Evolutionary conservation across 2,888 invertebrate genomes (phyloP), one percentile per base, ranked within the genome.

Genomic region (Encarsia formosa): DNA sequence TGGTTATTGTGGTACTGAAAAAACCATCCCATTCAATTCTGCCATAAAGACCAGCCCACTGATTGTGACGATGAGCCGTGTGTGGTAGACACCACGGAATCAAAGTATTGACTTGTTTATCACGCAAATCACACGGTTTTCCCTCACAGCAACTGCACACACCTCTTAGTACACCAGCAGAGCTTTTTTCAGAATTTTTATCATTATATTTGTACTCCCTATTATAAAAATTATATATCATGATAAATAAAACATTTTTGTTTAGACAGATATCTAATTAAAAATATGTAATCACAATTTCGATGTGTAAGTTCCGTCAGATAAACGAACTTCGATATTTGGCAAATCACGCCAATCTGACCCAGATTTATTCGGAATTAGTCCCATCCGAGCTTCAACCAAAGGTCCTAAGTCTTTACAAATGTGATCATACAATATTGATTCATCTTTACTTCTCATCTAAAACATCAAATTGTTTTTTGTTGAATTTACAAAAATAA

Each of bases 31-130:
- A 90, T 57, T 86, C 84, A 13, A 91, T 72, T 26, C 91, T 81
- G 4, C 85, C 91, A 66, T 91, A 92, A 31, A 91, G 79, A 1
- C 91, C 92, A 0, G 88, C 83, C 91, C 91, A 91, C 75, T 91
- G 79, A 74, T 89, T 88, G 73, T 91, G 89, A 18, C 90, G 73
- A 75, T 90, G 89, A 42, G 83, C 89, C 2, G 91, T 91, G 71
- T 91, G 91, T 9, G 91, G 90, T 61, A 91, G 77, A 67, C 91
- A 91, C 91, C 91, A 92, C 0, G 91, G 91, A 47, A 92, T 87
- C 56, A 91, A 76, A 4, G 91, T 91, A 74, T 88, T 85, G 70
- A 84, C 84, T 76, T 91, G 91, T 53, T 84, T 80, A 74, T 87
- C 88, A 57, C 77, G 73, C 1, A 85, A 79, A 65, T 86, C 81